Evolutionary conservation across 2,888 invertebrate genomes (phyloP).

Genomic region (Trichopoda pennipes): DNA sequence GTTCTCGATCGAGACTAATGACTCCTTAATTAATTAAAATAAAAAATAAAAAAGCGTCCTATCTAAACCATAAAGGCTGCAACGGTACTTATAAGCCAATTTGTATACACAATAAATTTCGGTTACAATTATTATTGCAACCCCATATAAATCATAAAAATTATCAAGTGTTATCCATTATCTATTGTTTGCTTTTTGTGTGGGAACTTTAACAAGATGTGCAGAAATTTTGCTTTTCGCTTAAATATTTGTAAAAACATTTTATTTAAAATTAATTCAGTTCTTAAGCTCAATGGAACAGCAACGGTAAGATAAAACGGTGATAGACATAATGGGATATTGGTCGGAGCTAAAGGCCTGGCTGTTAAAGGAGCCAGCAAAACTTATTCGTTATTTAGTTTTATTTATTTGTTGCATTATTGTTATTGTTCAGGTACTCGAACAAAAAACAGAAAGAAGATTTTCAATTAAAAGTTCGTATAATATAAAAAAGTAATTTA

Average conservation of each 20-base stretch:
- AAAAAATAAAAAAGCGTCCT: no score
- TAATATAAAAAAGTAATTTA: neutral
- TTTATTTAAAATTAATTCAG: conserved; percentile 35
- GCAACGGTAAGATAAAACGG: conserved; percentile 6
- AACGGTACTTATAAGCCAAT: neutral
- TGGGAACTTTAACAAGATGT: conserved; percentile 68
- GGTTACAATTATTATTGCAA: neutral
- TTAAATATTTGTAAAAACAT: neutral
- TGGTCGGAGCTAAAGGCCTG: conserved; percentile 77
- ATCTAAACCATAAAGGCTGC: neutral
- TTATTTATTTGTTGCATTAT: conserved; percentile 83
- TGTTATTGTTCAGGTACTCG: conserved; percentile 83
- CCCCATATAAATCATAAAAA: conserved; percentile 18
- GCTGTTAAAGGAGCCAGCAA: conserved; percentile 81
- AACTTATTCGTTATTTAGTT: conserved; percentile 83
- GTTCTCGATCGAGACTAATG: no score
- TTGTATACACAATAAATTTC: neutral
- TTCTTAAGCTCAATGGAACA: conserved; percentile 23
- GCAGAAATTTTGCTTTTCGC: neutral
- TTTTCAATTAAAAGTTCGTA: neutral
- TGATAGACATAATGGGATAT: conserved; percentile 73
- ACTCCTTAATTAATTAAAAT: no score
- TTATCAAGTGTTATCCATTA: conserved; percentile 28
- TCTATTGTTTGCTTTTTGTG: conserved; percentile 11
- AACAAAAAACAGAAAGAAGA: neutral